Conservation (phyloP, 2,888 invertebrate genomes). For the Odontocerum albicorne region DNA sequence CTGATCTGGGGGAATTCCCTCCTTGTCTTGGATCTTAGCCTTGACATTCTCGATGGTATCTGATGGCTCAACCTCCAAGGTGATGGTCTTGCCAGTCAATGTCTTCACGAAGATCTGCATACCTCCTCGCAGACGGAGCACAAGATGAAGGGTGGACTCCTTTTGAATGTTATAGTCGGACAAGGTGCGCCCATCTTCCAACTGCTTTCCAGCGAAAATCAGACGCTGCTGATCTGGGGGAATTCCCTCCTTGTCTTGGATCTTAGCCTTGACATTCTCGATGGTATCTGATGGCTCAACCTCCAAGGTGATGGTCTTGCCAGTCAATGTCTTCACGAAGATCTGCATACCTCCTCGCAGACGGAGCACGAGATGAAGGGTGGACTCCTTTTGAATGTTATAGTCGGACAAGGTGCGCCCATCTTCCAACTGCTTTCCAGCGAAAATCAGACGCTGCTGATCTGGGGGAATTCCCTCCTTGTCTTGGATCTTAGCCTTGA, state of each 20-base stretch:
- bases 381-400: constrained; percentile 65
- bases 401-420: constrained; percentile 66
- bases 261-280: constrained; percentile 62
- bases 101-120: constrained; percentile 62
- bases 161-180: constrained; percentile 71
- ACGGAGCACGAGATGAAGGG: constrained; percentile 60
- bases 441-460: constrained; percentile 64
- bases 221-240: constrained; percentile 63
- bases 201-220: constrained; percentile 69
- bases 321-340: constrained; percentile 92
- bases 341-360: constrained; percentile 81
- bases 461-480: constrained; percentile 59
- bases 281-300: constrained; percentile 63
- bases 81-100: constrained; percentile 54
- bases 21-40: constrained; percentile 57
- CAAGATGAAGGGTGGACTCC: constrained; percentile 62
- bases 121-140: constrained; percentile 87
- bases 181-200: constrained; percentile 69
- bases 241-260: constrained; percentile 62
- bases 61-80: constrained; percentile 48
- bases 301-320: constrained; percentile 76
- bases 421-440: constrained; percentile 69
- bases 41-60: constrained; percentile 66
- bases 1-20: constrained; percentile 59
- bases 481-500: constrained; percentile 60